Conservation (phyloP, 2,797 vertebrate genomes). For the Tragelaphus eurycerus region DNA sequence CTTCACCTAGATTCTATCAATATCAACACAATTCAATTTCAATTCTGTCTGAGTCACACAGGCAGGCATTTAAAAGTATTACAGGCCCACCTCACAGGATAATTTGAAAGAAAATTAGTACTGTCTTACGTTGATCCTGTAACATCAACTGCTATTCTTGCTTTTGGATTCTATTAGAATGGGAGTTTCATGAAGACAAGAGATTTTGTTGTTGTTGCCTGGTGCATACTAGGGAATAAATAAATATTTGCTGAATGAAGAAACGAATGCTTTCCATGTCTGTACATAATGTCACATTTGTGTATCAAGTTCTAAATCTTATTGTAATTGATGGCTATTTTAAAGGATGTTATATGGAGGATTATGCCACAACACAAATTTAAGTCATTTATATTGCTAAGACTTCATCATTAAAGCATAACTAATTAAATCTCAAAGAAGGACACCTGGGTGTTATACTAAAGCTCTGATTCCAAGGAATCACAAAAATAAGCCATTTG, state of each 20-base stretch:
- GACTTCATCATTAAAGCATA: slow-evolving; percentile 8
- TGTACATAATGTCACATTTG: not conserved
- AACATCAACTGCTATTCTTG: not conserved
- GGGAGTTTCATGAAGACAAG: not conserved
- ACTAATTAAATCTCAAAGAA: slow-evolving; percentile 21
- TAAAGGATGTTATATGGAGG: not conserved
- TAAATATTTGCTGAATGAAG: not conserved
- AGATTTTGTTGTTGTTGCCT: not conserved
- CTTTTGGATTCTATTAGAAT: slow-evolving; percentile 15
- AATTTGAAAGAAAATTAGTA: not conserved
- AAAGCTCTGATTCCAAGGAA: slow-evolving; percentile 7
- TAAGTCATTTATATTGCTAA: slow-evolving; percentile 9
- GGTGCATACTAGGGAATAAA: not conserved
- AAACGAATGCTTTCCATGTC: not conserved
- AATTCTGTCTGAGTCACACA: not conserved
- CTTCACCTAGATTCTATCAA: not conserved
- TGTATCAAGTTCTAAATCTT: slow-evolving; percentile 9
- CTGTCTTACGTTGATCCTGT: not conserved
- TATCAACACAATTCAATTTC: not conserved
- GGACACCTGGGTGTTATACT: not conserved
- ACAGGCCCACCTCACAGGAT: not conserved
- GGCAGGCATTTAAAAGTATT: not conserved
- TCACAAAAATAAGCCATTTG: not conserved
- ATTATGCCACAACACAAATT: slow-evolving; percentile 44
- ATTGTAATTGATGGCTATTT: slow-evolving; percentile 28